These are phyloP conservation scores for Epistrophe grossulariae DNA, from an alignment of 2,888 invertebrate species.

Conservation along the genomic window DNA sequence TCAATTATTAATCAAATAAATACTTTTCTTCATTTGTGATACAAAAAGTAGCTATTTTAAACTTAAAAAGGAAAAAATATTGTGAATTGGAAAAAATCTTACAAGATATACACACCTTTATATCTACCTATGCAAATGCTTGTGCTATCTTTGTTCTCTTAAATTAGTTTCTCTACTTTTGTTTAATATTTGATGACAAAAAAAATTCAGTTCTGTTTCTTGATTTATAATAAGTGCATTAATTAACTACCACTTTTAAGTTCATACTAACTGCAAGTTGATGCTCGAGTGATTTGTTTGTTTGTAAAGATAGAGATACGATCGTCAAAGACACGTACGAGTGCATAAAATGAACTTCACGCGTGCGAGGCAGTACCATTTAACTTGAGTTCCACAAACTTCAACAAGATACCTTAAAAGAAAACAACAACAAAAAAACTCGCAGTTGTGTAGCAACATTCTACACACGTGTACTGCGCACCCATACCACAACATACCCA, in stretches of 20 bases:
- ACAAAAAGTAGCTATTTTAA: conserved; percentile 23
- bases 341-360: conserved; percentile 52
- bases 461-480: conserved; percentile 46
- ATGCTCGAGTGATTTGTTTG: conserved; percentile 53
- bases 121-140: conserved; percentile 15
- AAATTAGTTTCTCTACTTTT: conserved; percentile 24
- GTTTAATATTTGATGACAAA: conserved; percentile 34
- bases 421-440: conserved; percentile 37
- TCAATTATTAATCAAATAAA: neutral
- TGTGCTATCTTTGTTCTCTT: conserved; percentile 44
- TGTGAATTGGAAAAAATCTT: neutral
- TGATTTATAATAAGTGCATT: conserved; percentile 31
- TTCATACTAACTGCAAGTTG: conserved; percentile 50
- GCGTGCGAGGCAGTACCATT: conserved; percentile 68
- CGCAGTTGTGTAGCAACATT: conserved; percentile 29
- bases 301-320: conserved; percentile 26
- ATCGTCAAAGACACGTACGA: conserved; percentile 35
- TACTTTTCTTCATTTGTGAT: neutral
- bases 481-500: conserved; percentile 47
- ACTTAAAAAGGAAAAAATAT: neutral
- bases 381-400: conserved; percentile 61
- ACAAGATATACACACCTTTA: conserved; percentile 34
- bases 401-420: conserved; percentile 13
- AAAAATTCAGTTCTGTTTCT: conserved; percentile 38
- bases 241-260: conserved; percentile 55